Base-by-base conservation (phyloP, 1,140 invertebrate species). In the Diprion similis region DNA sequence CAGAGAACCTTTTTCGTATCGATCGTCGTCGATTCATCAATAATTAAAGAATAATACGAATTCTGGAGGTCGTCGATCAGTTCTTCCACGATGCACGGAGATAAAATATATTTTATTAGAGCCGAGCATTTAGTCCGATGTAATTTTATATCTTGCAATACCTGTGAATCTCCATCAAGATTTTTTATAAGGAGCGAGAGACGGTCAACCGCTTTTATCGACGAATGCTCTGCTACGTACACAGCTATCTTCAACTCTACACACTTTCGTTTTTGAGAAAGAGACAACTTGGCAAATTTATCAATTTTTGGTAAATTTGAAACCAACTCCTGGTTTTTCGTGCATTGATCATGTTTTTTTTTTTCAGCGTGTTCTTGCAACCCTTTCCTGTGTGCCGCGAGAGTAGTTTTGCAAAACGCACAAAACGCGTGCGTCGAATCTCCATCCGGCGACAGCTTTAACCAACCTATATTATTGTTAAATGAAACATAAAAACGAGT, bases 221-320 rank as follows among this genome's bases (percentile, higher is more conserved):
- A 76, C 17, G 72, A 78, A 72, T 75, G 77, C 68, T 78, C 77
- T 10, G 77, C 77, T 15, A 78, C 72, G 46, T 74, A 78, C n/a
- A 68, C 67, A 8, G 73, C 72, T 18, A 74, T 74, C 73, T 78
- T 76, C 46, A 78, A 65, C 37, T 77, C 76, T 13, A 72, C 72
- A 13, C 69, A 67, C 72, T 78, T 78, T 24, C 72, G 10, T 69
- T 73, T 74, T 59, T 71, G 59, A 13, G 73, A 10, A 3, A 71
- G 68, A 66, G 73, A 68, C 10, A 68, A 37, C 45, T 71, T 74
- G 0, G 11, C 10, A 8, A 74, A 66, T 45, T 67, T 68, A 6
- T 74, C 70, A n/a, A 74, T 71, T 13, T 74, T 71, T 8, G 69
- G 70, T 46, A 74, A 71, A 8, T 18, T 74, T 0, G 17, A 13